These are phyloP conservation scores for Pitta sordida DNA, from an alignment of 2,113 vertebrate species.

Conservation along the genomic window DNA sequence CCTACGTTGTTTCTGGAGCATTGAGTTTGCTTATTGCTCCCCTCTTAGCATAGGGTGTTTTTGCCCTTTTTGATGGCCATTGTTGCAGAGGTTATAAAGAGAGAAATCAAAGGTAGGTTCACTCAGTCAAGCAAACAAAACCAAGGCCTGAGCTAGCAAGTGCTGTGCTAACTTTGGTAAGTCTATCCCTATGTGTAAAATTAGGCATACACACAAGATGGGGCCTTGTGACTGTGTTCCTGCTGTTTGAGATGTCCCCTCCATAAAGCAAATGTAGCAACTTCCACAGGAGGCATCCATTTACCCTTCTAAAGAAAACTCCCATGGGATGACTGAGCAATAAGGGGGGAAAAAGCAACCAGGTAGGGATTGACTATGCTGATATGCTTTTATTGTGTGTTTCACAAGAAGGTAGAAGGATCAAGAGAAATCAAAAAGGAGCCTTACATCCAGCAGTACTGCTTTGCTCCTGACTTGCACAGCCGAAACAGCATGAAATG, in stretches of 20 bases:
- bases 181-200: not conserved
- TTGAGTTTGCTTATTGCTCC: not conserved
- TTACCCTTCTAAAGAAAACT: not conserved
- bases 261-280: not conserved
- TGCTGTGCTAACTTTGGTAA: not conserved
- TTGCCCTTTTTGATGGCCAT: not conserved
- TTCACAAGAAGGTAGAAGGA: not conserved
- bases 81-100: not conserved
- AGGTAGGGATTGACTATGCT: not conserved
- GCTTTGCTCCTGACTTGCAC: not conserved
- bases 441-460: not conserved
- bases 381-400: not conserved
- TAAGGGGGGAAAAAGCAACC: not conserved
- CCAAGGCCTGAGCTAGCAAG: not conserved
- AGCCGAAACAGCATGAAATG: not conserved
- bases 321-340: not conserved
- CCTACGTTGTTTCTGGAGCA: not conserved
- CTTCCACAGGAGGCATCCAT: not conserved
- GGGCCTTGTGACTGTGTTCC: rapidly evolving
- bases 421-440: not conserved
- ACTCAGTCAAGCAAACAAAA: not conserved
- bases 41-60: not conserved
- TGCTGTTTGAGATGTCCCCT: not conserved
- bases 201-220: not conserved
- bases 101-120: not conserved